Conservation (phyloP, 1,140 invertebrate genomes). For the Caerostris extrusa region DNA sequence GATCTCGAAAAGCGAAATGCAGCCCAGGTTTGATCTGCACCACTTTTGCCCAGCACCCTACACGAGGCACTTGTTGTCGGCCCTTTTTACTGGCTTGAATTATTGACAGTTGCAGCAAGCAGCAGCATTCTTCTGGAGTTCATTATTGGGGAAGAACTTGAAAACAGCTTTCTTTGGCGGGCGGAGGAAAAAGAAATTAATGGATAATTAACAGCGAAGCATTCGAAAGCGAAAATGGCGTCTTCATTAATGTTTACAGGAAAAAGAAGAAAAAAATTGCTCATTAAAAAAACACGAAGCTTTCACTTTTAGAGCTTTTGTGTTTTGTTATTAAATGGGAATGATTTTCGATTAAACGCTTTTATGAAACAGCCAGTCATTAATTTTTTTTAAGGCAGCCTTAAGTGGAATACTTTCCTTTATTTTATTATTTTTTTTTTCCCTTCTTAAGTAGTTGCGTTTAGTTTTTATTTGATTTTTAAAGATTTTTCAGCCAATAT, state of each 20-base stretch:
- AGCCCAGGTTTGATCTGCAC: too few relatives aligned
- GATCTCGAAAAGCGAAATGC: too few relatives aligned
- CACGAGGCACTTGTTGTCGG: too few relatives aligned
- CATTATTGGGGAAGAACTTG: neutral
- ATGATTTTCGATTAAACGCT: neutral
- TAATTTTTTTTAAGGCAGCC: neutral
- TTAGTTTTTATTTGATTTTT: too few relatives aligned
- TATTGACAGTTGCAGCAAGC: neutral
- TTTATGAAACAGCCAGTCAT: neutral
- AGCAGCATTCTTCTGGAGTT: neutral
- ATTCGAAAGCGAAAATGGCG: neutral
- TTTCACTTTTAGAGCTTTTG: neutral
- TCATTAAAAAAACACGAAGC: neutral
- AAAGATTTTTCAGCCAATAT: too few relatives aligned
- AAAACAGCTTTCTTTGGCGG: neutral
- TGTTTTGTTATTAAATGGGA: neutral
- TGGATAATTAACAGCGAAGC: neutral
- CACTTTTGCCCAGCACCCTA: too few relatives aligned
- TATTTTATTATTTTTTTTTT: too few relatives aligned
- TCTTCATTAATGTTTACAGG: conserved; percentile 29
- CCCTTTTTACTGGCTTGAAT: neutral
- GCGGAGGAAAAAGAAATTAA: neutral
- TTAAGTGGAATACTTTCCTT: too few relatives aligned
- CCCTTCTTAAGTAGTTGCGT: too few relatives aligned
- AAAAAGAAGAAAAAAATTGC: neutral